Conservation (phyloP, 2,797 vertebrate genomes). For the Pangasius mekongensis region DNA sequence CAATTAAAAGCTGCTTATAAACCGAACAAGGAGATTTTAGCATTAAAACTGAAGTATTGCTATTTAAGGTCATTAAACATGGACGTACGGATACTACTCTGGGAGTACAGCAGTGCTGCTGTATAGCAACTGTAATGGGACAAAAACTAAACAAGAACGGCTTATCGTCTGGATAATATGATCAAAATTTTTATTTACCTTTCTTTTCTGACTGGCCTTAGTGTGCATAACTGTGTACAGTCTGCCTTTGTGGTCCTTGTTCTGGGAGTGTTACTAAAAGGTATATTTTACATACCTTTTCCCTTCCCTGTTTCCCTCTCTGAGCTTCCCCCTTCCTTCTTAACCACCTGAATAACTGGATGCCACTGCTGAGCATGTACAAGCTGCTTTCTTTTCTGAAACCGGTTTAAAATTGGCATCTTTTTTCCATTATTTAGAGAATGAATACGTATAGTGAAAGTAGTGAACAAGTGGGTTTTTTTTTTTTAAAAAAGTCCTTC, state of each 20-base stretch:
- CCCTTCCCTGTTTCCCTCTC: background rate
- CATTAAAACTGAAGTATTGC: background rate
- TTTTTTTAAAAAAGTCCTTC: background rate
- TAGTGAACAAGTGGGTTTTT: background rate
- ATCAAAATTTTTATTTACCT: background rate
- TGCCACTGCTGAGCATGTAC: slow-evolving; percentile 34
- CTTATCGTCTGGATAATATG: background rate
- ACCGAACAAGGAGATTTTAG: background rate
- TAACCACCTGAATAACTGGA: slow-evolving; percentile 1
- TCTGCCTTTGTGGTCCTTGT: slow-evolving; percentile 62
- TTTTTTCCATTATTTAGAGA: slow-evolving; percentile 1
- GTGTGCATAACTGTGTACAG: slow-evolving; percentile 51
- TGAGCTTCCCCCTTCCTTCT: background rate
- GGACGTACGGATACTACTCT: background rate
- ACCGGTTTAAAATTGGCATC: background rate
- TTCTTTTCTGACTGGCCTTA: too few relatives aligned
- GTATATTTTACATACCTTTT: slow-evolving; percentile 24
- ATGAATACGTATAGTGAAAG: background rate
- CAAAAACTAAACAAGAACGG: background rate
- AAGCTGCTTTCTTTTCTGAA: slow-evolving; percentile 24
- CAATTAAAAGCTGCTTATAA: background rate
- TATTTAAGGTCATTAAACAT: background rate
- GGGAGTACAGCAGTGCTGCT: background rate
- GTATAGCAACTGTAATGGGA: background rate
- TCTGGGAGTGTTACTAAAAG: slow-evolving; percentile 21